These are phyloP conservation scores for Tenthredo livida DNA, from an alignment of 2,888 invertebrate species.

Conservation along the genomic window DNA sequence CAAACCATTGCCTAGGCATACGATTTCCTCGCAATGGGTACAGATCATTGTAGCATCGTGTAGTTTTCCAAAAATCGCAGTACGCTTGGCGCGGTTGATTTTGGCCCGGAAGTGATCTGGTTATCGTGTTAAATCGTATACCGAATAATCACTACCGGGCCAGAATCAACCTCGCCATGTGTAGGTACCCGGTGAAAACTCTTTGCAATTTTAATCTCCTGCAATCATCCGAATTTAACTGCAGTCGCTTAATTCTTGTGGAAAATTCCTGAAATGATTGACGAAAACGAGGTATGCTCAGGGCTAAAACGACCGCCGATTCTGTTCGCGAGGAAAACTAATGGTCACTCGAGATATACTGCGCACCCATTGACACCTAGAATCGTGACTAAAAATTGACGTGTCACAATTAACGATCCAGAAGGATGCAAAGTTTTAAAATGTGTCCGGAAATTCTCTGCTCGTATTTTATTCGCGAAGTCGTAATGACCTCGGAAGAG, in stretches of 20 bases:
- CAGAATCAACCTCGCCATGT: too few relatives aligned
- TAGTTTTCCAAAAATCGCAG: neutral
- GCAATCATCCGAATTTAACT: neutral
- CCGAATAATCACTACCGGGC: too few relatives aligned
- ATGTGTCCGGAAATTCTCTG: neutral
- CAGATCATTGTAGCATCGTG: neutral
- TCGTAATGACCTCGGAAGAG: slow-evolving; percentile 13
- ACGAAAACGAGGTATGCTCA: neutral
- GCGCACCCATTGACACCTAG: neutral
- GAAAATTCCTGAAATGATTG: neutral
- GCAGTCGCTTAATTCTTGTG: neutral
- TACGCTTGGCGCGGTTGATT: too few relatives aligned
- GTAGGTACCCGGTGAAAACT: neutral
- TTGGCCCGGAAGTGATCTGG: too few relatives aligned
- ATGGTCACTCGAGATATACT: slow-evolving; percentile 40
- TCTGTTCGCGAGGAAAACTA: neutral
- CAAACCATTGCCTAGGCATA: too few relatives aligned
- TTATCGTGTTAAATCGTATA: too few relatives aligned
- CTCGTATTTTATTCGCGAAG: slow-evolving; percentile 1
- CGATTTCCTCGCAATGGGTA: neutral
- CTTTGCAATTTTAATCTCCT: neutral
- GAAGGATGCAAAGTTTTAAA: neutral
- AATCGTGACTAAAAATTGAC: slow-evolving; percentile 23
- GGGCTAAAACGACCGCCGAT: neutral
- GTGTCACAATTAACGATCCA: slow-evolving; percentile 18